Conservation (phyloP, 2,113 vertebrate genomes). For the Vombatus ursinus region DNA sequence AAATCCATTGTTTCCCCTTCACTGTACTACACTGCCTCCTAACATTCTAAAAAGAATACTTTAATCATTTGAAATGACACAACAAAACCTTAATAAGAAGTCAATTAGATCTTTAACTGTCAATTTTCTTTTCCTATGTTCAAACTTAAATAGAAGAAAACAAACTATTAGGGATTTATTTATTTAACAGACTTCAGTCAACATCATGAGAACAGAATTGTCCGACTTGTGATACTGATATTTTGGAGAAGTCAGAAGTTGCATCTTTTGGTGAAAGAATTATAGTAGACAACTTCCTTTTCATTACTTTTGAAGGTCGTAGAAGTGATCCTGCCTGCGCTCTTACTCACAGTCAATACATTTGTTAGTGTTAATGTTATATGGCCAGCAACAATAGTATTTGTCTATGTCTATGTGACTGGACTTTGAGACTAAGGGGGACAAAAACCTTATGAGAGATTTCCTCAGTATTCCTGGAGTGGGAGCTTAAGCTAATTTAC, state of each 20-base stretch:
- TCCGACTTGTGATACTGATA: not conserved
- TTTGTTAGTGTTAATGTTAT: not conserved
- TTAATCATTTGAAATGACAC: not conserved
- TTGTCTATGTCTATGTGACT: not conserved
- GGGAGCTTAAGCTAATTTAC: not conserved
- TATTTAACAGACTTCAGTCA: too few relatives aligned
- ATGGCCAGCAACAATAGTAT: not conserved
- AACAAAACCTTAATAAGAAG: not conserved
- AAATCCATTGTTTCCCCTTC: not conserved
- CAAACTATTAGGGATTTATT: not conserved
- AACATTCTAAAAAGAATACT: not conserved
- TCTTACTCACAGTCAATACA: not conserved
- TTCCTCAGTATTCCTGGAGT: not conserved
- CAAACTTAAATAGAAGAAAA: not conserved
- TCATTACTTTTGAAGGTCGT: not conserved
- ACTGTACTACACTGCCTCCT: not conserved
- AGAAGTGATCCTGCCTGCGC: not conserved
- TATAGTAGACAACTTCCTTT: not conserved
- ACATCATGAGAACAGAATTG: not conserved
- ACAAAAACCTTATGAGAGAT: not conserved
- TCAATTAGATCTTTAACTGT: not conserved
- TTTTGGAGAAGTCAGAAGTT: not conserved
- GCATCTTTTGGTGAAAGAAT: not conserved
- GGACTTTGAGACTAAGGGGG: not conserved
- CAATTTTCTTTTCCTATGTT: not conserved